These are phyloP conservation scores for Scopus umbretta DNA, from an alignment of 2,113 vertebrate genomes.

Conservation along the genomic window DNA sequence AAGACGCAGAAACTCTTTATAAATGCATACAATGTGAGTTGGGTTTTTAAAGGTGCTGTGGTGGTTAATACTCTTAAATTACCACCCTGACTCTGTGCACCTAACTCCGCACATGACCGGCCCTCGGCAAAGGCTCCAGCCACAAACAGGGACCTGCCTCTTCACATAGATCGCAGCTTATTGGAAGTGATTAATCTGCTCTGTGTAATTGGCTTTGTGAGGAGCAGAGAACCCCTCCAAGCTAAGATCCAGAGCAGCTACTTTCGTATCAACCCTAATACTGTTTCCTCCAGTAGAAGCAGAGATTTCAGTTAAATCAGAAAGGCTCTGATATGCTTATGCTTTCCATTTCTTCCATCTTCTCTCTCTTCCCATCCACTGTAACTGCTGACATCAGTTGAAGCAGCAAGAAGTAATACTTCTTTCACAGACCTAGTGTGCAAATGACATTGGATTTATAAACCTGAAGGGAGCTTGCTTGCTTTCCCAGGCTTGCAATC, in stretches of 20 bases:
- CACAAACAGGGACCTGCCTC: fast-evolving
- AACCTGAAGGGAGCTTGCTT: neutral
- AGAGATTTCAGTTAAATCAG: neutral
- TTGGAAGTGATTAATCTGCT: neutral
- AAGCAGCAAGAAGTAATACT: neutral
- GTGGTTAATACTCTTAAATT: neutral
- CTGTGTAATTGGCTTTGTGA: neutral
- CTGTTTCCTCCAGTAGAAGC: neutral
- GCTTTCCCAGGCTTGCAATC: neutral
- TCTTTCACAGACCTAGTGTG: neutral
- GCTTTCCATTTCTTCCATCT: neutral
- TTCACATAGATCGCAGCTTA: fast-evolving
- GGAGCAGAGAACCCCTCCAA: neutral
- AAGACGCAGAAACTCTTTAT: neutral
- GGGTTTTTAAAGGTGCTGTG: neutral
- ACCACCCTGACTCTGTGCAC: fast-evolving
- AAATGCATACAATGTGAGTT: fast-evolving
- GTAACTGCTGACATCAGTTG: neutral
- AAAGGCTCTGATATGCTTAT: neutral
- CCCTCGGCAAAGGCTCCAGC: neutral
- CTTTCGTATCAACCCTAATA: neutral
- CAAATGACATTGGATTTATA: neutral
- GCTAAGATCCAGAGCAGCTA: neutral
- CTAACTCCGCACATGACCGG: fast-evolving
- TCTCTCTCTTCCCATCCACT: neutral